A percentile compares a stretch with the other conserved stretches of the same genome.
These are phyloP conservation scores for Montipora cactus DNA, from an alignment of 64 coral and sea anemone genomes.

Conservation along the genomic window DNA sequence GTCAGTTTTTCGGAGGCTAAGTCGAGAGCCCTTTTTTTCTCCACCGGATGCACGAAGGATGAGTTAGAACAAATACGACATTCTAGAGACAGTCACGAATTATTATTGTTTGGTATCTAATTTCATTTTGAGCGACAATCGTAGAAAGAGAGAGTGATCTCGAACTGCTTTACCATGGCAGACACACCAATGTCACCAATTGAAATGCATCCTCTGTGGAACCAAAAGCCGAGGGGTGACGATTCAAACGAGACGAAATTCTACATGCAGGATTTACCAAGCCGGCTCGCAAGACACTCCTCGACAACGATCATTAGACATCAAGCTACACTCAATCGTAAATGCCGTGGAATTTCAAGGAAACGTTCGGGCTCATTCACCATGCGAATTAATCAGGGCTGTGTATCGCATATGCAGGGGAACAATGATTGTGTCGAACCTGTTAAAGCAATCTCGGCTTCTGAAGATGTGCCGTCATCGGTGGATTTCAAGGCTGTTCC, in stretches of 20 bases:
- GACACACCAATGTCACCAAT: background rate
- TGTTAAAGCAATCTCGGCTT: background rate
- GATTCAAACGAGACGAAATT: background rate
- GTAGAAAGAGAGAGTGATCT: background rate
- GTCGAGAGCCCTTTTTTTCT: no score
- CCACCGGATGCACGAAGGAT: no score
- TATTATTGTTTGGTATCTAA: background rate
- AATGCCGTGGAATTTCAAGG: background rate
- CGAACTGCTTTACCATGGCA: background rate
- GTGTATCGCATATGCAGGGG: background rate
- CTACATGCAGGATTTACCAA: conserved; percentile 53
- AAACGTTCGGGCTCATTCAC: conserved; percentile 53
- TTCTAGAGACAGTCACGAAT: background rate
- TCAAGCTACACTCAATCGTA: background rate
- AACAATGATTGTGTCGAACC: background rate
- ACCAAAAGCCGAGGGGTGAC: background rate
- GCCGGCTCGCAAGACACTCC: conserved; percentile 56
- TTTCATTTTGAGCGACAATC: background rate
- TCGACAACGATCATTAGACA: conserved; percentile 40
- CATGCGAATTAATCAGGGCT: background rate
- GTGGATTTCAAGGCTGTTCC: conserved; percentile 88
- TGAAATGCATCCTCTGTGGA: background rate
- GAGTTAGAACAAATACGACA: background rate
- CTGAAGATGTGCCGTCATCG: conserved; percentile 39
- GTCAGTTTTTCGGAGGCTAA: no score